Conservation (phyloP, 35 echinoderm and acorn worm species). For the Apostichopus japonicus region DNA sequence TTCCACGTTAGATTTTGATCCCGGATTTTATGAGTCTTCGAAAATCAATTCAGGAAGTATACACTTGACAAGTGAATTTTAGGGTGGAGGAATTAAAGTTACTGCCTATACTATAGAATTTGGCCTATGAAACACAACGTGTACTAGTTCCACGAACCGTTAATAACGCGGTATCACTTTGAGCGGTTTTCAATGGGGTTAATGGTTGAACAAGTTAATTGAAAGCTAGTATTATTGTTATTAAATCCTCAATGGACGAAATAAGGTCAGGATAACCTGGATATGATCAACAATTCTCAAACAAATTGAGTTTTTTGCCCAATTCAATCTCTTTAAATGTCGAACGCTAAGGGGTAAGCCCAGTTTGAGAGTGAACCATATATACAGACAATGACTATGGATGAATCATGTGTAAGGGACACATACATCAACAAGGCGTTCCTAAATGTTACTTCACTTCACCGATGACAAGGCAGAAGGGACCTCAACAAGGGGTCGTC, state of each 20-base stretch:
- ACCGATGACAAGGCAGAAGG: background rate
- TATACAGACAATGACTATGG: background rate
- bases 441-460: background rate
- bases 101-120: background rate
- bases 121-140: background rate
- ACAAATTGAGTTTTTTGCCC: no score
- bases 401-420: background rate
- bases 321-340: background rate
- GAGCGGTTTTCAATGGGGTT: background rate
- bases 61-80: slow-evolving; percentile 56
- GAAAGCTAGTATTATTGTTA: background rate
- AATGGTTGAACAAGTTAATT: background rate
- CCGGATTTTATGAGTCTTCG: slow-evolving; percentile 57
- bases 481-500: no score
- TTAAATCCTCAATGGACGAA: background rate
- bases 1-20: slow-evolving; percentile 48
- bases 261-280: background rate
- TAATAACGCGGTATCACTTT: background rate
- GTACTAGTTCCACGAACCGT: background rate
- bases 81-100: background rate
- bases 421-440: background rate
- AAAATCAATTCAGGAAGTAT: slow-evolving; percentile 59
- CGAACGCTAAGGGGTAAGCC: background rate
- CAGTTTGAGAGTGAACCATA: background rate
- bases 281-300: no score